Percentiles rank a stretch among this genome's conserved stretches.
Evolutionary conservation across 1,140 invertebrate species (phyloP).

Genomic region (Hesperophylax magnus): DNA sequence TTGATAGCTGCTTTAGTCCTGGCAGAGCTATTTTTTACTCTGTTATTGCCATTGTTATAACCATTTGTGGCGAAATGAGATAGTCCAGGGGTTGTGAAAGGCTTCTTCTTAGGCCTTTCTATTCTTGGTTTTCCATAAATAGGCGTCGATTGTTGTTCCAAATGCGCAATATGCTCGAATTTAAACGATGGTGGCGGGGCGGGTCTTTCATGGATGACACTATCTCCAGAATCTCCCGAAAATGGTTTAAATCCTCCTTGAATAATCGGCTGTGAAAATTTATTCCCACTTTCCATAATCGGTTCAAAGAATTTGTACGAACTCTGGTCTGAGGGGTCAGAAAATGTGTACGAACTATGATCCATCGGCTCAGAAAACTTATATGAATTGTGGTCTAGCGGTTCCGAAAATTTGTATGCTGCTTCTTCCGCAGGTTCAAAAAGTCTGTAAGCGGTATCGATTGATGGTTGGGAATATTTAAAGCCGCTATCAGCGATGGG

Average conservation of each 20-base stretch:
- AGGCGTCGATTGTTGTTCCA: conserved; percentile 47
- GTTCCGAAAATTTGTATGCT: neutral
- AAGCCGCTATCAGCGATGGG: neutral
- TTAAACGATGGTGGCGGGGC: neutral
- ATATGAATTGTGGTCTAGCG: neutral
- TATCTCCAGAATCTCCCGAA: conserved; percentile 25
- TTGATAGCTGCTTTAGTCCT: conserved; percentile 38
- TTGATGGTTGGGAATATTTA: conserved; percentile 3
- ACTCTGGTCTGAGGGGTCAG: neutral
- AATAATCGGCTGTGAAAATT: conserved; percentile 27
- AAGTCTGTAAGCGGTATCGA: conserved; percentile 9
- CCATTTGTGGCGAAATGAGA: conserved; percentile 60
- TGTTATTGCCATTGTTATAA: neutral
- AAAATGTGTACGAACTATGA: neutral
- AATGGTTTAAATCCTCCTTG: conserved; percentile 53
- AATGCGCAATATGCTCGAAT: conserved; percentile 8
- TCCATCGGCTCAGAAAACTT: conserved; percentile 48
- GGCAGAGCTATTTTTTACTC: conserved; percentile 26
- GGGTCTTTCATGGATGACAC: conserved; percentile 36
- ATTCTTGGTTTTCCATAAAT: conserved; percentile 52
- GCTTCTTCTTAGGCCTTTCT: conserved; percentile 55
- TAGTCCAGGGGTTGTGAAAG: conserved; percentile 63
- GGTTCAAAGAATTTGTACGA: conserved; percentile 9
- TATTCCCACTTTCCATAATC: neutral
- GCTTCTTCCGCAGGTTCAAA: conserved; percentile 13